Evolutionary conservation across 2,888 invertebrate genomes (phyloP).

Genomic region (Temnothorax rugatulus): DNA sequence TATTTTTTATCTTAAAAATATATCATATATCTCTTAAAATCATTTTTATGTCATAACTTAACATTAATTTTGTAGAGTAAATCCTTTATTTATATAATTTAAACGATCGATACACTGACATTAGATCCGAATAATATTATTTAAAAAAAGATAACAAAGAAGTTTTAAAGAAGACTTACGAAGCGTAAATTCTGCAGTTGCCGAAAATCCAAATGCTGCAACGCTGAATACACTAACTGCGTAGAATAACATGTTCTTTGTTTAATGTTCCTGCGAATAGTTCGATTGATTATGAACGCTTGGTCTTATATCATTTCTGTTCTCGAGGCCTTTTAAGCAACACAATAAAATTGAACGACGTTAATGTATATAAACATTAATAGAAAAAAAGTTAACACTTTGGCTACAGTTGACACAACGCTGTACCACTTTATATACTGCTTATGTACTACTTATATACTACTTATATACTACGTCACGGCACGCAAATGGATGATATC

Average conservation of each 20-base stretch:
- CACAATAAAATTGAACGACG: neutral
- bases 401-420: neutral
- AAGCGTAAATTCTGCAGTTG: neutral
- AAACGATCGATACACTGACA: neutral
- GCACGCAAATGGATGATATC: no score
- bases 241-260: neutral
- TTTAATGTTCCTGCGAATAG: neutral
- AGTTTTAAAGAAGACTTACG: neutral
- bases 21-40: neutral
- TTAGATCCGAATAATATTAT: neutral
- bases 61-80: neutral
- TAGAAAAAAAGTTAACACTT: neutral
- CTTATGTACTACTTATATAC: no score
- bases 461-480: no score
- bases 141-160: neutral
- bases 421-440: no score
- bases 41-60: no score
- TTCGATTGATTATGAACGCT: neutral
- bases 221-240: neutral
- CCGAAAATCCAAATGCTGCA: no score
- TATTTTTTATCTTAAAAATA: neutral
- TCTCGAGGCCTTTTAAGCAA: neutral
- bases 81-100: neutral
- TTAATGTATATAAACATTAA: no score
- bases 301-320: neutral